Evolutionary conservation across 1,140 invertebrate species (phyloP).

Genomic region (Panagrolaimus sp.): DNA sequence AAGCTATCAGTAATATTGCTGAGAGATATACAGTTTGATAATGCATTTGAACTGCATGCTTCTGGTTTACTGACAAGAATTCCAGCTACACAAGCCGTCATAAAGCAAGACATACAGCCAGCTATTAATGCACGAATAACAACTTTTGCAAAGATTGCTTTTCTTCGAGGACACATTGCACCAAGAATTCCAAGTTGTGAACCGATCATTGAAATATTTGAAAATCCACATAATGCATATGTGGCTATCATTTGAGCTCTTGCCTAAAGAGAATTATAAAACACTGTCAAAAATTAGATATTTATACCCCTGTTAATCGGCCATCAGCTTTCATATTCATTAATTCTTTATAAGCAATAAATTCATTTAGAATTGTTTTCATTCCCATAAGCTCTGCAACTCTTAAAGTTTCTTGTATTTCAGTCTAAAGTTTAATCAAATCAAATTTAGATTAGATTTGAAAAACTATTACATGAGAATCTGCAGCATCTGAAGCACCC

Average conservation of each 20-base stretch:
- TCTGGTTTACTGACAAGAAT: conserved; percentile 20
- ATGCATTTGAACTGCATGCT: not conserved
- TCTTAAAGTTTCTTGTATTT: conserved; percentile 52
- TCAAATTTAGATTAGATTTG: not conserved
- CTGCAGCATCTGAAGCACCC: conserved; percentile 66
- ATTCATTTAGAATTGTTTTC: conserved; percentile 84
- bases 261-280: conserved; percentile 1
- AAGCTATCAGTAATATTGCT: conserved; percentile 8
- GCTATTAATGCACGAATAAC: conserved; percentile 40
- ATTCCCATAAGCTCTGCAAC: conserved; percentile 76
- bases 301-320: conserved; percentile 57
- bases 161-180: conserved; percentile 42
- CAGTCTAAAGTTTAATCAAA: not conserved
- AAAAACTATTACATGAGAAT: conserved; percentile 18
- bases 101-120: conserved; percentile 44
- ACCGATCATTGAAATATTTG: conserved; percentile 80
- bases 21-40: not conserved
- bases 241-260: conserved; percentile 77
- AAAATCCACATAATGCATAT: conserved; percentile 86
- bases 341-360: conserved; percentile 75
- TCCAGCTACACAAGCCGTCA: conserved; percentile 48
- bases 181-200: conserved; percentile 55
- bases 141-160: conserved; percentile 39
- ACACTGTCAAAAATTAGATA: conserved; percentile 56
- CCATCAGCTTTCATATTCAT: conserved; percentile 63